Evolutionary conservation across 2,113 vertebrate genomes (phyloP), one percentile per base, ranked within the genome.

Genomic region (Phaethornis superciliosus): DNA sequence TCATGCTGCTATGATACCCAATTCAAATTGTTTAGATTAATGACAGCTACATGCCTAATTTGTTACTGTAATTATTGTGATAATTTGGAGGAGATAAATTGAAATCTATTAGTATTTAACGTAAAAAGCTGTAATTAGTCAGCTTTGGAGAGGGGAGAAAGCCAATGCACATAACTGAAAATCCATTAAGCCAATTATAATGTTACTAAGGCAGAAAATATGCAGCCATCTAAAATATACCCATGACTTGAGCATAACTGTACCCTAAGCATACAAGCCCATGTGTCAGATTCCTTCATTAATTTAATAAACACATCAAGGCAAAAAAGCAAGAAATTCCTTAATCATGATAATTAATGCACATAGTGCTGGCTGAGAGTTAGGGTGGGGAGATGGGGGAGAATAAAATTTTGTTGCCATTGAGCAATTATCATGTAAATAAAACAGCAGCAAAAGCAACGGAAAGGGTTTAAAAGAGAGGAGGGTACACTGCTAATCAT

Each of bases 241-340:
- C 88, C 93, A 33, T 77, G 94, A 95, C 86, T 93, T 94, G 83
- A 88, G 81, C 96, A 96, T 87, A 96, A 93, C 96, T 92, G 96
- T 86, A 96, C 95, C 97, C 94, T 93, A 88, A 98, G 96, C 96
- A 89, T 97, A 95, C 95, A 97, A 96, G 97, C 94, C 94, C 96
- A 96, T 97, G 97, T 97, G 97, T 98, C 98, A 97, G 95, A 94
- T 96, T 98, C 96, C 96, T 97, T 96, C 92, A 96, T 98, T 99
- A 98, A 98, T 98, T 98, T 97, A 98, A 99, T 98, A 98, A 98
- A 98, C 97, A 98, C 97, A 98, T 98, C 97, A 97, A 98, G 98
- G 97, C 96, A 97, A 98, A 82, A 83, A 98, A 97, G 97, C 96
- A 97, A 97, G 96, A 96, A 96, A 97, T 94, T 93, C 97, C 98